Evolutionary conservation across 2,113 vertebrate species (phyloP).

Genomic region (Ginglymostoma cirratum): DNA sequence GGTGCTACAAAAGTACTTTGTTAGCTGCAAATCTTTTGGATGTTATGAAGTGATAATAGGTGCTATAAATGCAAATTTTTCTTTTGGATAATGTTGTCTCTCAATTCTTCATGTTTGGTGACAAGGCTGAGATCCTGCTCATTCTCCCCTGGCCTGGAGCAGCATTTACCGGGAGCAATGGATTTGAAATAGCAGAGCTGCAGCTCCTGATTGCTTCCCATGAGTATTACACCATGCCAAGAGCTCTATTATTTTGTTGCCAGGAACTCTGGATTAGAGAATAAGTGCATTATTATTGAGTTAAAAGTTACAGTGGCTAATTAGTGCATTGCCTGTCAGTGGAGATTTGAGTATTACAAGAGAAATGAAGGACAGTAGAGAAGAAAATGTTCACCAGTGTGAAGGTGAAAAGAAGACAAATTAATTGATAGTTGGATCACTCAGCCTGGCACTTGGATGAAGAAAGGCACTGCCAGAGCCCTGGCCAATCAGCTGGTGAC

Average conservation of each 20-base stretch:
- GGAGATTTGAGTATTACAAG: neutral
- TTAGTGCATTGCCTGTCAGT: neutral
- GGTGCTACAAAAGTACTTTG: neutral
- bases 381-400: neutral
- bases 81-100: neutral
- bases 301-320: neutral
- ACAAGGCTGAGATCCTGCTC: neutral
- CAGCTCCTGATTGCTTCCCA: neutral
- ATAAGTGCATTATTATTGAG: neutral
- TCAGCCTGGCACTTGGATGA: neutral
- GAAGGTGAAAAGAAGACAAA: neutral
- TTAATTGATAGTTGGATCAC: neutral
- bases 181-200: neutral
- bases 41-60: neutral
- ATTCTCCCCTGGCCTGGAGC: neutral
- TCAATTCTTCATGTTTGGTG: neutral
- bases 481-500: neutral
- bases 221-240: neutral
- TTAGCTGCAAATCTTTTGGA: neutral
- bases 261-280: neutral
- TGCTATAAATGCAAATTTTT: neutral
- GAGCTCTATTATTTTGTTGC: neutral
- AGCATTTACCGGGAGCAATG: neutral
- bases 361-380: neutral
- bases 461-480: neutral